phyloP scores from a whole-genome alignment of 2,113 vertebrate species.

The Polyodon spathula region DNA sequence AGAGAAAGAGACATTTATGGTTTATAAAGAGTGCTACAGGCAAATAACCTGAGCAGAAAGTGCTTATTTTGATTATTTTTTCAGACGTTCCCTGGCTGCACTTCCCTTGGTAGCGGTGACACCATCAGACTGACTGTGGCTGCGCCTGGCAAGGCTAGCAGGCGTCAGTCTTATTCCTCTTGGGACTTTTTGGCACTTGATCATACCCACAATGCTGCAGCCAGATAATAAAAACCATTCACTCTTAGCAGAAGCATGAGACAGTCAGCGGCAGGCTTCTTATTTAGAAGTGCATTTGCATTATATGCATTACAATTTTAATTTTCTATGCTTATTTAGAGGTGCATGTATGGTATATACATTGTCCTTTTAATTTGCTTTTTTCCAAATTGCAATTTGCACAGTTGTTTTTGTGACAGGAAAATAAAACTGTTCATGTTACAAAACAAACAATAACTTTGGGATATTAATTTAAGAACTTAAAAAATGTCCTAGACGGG shows the following conservation, averaged over 20 bases:
- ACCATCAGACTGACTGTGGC: conserved; percentile 50
- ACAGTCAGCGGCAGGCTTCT: not conserved
- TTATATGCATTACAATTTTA: conserved; percentile 18
- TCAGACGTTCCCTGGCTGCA: conserved; percentile 59
- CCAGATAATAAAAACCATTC: conserved; percentile 44
- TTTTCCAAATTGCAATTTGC: too few species aligned
- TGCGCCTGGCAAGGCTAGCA: conserved; percentile 48
- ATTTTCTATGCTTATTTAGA: not conserved
- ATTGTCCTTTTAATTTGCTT: conserved; percentile 21
- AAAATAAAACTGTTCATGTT: too few species aligned
- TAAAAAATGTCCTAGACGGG: too few species aligned
- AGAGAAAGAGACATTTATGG: conserved; percentile 34
- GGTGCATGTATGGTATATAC: conserved; percentile 13
- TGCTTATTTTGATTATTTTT: conserved; percentile 47
- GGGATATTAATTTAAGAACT: too few species aligned
- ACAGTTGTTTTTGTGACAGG: too few species aligned
- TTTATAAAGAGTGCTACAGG: conserved; percentile 1
- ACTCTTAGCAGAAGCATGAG: not conserved
- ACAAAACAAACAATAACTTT: too few species aligned
- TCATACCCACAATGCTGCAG: conserved; percentile 51
- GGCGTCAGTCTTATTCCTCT: conserved; percentile 60
- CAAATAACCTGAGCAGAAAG: not conserved
- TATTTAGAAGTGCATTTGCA: conserved; percentile 12
- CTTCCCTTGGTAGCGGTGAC: conserved; percentile 54
- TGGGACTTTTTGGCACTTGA: conserved; percentile 51